These are phyloP conservation scores for Sylvia borin DNA, from an alignment of 2,797 vertebrate species.

Conservation along the genomic window DNA sequence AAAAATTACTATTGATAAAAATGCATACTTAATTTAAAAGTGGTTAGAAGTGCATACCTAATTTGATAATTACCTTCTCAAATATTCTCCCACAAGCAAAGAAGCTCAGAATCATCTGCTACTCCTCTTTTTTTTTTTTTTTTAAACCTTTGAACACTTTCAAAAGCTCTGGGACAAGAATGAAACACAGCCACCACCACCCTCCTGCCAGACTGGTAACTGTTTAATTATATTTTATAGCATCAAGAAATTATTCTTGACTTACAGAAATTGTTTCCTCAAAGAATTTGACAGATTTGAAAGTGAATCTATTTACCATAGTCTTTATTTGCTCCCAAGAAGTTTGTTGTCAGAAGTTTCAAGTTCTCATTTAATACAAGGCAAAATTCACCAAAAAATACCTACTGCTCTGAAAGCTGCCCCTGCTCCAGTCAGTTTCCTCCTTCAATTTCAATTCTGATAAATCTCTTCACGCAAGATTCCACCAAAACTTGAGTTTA, in stretches of 20 bases:
- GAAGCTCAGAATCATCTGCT: not conserved
- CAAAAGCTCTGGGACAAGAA: not conserved
- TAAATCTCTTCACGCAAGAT: not conserved
- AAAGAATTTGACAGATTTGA: not conserved
- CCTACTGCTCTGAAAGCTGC: not conserved
- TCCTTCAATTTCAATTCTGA: not conserved
- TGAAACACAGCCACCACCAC: not conserved
- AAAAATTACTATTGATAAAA: not conserved
- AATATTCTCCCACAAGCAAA: not conserved
- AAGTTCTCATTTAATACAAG: not conserved
- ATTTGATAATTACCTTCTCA: not conserved
- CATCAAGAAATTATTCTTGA: not conserved
- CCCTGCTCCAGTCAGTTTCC: not conserved
- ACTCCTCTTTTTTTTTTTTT: not conserved
- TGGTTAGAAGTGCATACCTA: not conserved
- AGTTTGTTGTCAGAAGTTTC: not conserved
- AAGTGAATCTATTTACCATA: not conserved
- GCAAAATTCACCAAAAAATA: not conserved
- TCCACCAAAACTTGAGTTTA: not conserved
- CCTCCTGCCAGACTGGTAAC: not conserved
- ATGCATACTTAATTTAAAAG: not conserved
- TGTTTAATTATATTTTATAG: not conserved
- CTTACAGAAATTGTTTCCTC: not conserved
- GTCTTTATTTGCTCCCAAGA: not conserved
- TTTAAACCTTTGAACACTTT: not conserved